Conservation (phyloP, 2,888 invertebrate species). For the Caenorhabditis imperialis region DNA sequence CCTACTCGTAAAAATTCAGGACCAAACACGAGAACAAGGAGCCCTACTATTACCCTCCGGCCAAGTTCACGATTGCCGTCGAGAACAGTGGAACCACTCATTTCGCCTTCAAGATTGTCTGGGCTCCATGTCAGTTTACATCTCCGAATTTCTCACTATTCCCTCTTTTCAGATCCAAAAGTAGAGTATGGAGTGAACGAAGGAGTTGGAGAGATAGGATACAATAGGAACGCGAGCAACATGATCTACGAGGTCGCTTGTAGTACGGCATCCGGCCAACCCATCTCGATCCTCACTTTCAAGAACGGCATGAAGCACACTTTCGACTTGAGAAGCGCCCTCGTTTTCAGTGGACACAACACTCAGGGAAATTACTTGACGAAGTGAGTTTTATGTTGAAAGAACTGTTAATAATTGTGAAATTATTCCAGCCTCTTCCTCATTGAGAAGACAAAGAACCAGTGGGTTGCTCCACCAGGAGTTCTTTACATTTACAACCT, state of each 20-base stretch:
- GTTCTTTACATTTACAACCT: too few species aligned
- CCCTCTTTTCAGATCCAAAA: constrained; percentile 4
- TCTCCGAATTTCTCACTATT: neutral
- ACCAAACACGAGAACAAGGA: constrained; percentile 14
- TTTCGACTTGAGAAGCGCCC: constrained; percentile 10
- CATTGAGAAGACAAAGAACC: too few species aligned
- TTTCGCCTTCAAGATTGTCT: constrained; percentile 22
- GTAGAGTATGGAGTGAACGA: neutral
- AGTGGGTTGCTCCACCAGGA: too few species aligned
- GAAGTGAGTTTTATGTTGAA: constrained; percentile 12
- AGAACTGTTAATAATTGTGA: too few species aligned
- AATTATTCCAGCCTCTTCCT: too few species aligned
- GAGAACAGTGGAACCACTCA: constrained; percentile 3
- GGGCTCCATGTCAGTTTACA: constrained; percentile 16
- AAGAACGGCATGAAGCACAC: neutral
- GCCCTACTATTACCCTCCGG: constrained; percentile 27
- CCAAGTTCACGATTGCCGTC: constrained; percentile 17
- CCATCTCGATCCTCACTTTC: constrained; percentile 10
- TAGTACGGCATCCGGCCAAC: constrained; percentile 2
- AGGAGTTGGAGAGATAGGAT: neutral
- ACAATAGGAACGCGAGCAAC: neutral
- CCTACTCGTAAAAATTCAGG: constrained; percentile 6
- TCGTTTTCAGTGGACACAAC: constrained; percentile 20
- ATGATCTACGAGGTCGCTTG: constrained; percentile 1
- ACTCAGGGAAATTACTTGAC: constrained; percentile 4